Conservation (phyloP, 2,797 vertebrate genomes). For the Onychomys arenicola region DNA sequence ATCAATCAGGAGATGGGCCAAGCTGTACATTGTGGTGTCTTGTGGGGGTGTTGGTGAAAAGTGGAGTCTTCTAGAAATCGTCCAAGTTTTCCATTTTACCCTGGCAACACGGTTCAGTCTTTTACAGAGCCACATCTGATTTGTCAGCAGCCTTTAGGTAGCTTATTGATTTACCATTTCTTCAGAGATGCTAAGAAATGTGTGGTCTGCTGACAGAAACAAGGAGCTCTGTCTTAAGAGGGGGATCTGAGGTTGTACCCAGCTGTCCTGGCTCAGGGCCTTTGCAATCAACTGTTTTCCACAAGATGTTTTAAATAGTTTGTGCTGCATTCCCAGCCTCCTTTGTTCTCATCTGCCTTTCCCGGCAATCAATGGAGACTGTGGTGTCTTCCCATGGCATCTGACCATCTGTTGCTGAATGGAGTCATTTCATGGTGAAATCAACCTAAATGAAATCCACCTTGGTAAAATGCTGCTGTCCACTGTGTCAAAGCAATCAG, state of each 20-base stretch:
- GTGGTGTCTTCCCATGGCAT: slow-evolving; percentile 33
- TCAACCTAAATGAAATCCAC: slow-evolving; percentile 65
- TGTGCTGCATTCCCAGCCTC: slow-evolving; percentile 72
- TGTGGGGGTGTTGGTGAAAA: slow-evolving; percentile 48
- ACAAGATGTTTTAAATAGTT: slow-evolving; percentile 79
- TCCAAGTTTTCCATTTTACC: slow-evolving; percentile 78
- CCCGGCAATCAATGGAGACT: slow-evolving; percentile 16
- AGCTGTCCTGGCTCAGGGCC: slow-evolving; percentile 68
- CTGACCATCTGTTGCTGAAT: slow-evolving; percentile 67
- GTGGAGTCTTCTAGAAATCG: slow-evolving; percentile 81
- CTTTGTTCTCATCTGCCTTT: background rate
- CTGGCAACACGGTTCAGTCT: slow-evolving; percentile 76
- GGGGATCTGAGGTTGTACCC: slow-evolving; percentile 41
- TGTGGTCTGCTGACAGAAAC: slow-evolving; percentile 71
- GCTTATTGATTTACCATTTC: slow-evolving; percentile 88
- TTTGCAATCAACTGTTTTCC: slow-evolving; percentile 68
- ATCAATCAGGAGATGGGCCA: background rate
- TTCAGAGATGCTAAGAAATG: slow-evolving; percentile 82
- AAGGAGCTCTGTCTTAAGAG: slow-evolving; percentile 73
- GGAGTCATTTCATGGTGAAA: slow-evolving; percentile 81
- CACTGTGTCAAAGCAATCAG: slow-evolving; percentile 72
- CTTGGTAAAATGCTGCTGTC: slow-evolving; percentile 33
- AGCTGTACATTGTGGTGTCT: background rate
- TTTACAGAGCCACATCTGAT: slow-evolving; percentile 84
- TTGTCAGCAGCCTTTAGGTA: slow-evolving; percentile 82